Evolutionary conservation across 2,888 invertebrate species (phyloP), one percentile per base, ranked within the genome.

Genomic region (Tachina fera): DNA sequence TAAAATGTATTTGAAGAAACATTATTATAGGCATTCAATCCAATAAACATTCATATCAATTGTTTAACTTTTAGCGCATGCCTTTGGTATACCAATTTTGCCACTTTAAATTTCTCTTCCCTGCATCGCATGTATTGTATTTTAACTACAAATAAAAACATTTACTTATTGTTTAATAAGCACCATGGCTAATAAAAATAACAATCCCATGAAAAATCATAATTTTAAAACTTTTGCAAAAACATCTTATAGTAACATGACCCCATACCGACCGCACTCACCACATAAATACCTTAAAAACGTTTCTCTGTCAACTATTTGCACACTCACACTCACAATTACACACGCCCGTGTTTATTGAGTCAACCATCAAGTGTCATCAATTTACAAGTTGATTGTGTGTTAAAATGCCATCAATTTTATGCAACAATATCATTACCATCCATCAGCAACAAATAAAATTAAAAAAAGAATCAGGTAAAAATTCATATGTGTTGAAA

Each of bases 381-480:
- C 87, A 79, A 83, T 87, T 87, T 85, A 68, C 75, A 83, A 83
- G 76, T 82, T 87, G 84, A 79, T 87, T 85, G 83, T 81, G 81
- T 85, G 86, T 86, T 80, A 83, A 86, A 86, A 76, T 86, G 86
- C 76, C 86, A 83, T 86, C 80, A 83, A 86, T 86, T 86, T 83
- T 76, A 79, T 84, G 71, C 74, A 72, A 83, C 83, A 86, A 79
- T 83, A 80, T 72, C 80, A 83, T 82, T 82, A 82, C 82, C 70
- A 71, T 65, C 67, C 72, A 77, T 67, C 76, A 82, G 56, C 72
- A 58, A 39, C 51, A 49, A 74, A 14, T 41, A 67, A 71, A 47
- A 79, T 6, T 6, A 6, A 56, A 53, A 72, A 9, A 74, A 49
- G 31, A 19, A 16, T 43, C 43, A 56, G 63, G 47, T 56, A 56